Conservation (phyloP, 2,113 vertebrate species). For the Bubo blakistoni region DNA sequence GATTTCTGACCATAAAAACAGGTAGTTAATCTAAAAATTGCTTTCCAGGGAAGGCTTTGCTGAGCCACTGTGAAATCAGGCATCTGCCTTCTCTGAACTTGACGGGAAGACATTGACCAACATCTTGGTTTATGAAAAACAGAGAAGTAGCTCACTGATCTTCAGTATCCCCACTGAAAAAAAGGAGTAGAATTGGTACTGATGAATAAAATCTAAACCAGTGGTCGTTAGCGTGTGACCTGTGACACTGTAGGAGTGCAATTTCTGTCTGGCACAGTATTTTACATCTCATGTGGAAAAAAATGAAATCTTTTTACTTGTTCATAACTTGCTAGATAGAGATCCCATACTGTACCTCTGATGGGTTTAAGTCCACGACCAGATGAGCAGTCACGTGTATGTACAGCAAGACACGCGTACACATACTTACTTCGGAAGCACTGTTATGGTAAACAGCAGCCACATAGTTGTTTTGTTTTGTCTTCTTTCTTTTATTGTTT, state of each 20-base stretch:
- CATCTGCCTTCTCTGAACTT: neutral
- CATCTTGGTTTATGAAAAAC: neutral
- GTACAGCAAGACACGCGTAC: fast-evolving
- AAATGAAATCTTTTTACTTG: neutral
- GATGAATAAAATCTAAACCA: neutral
- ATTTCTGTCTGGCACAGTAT: neutral
- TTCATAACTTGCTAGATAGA: neutral
- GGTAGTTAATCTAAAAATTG: neutral
- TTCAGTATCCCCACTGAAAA: neutral
- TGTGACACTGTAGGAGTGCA: neutral
- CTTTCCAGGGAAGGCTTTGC: neutral
- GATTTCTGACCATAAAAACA: neutral
- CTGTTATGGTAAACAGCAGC: neutral
- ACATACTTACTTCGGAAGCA: neutral
- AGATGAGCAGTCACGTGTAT: neutral
- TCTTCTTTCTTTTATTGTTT: neutral
- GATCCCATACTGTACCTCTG: neutral
- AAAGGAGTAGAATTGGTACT: neutral
- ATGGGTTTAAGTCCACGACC: neutral
- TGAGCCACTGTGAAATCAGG: neutral
- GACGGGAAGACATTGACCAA: neutral
- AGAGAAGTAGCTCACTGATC: neutral
- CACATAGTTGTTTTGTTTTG: neutral
- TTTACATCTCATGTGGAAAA: neutral
- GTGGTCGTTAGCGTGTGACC: neutral